These are phyloP conservation scores for Peribatodes rhomboidaria DNA, from an alignment of 2,888 invertebrate genomes.

Conservation along the genomic window DNA sequence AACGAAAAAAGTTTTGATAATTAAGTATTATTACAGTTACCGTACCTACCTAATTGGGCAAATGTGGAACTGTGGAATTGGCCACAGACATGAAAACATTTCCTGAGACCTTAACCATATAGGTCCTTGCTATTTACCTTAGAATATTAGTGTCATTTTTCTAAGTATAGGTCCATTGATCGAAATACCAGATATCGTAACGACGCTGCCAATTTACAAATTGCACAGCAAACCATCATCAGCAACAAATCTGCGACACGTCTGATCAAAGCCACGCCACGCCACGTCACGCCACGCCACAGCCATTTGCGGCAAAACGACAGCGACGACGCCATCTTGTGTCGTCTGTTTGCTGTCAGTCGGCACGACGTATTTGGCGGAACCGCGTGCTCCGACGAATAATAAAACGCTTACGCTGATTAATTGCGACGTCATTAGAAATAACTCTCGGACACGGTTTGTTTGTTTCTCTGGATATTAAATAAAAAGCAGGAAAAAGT, in stretches of 20 bases:
- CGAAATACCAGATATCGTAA: not conserved
- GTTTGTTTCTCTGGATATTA: conserved; percentile 49
- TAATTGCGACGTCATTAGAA: conserved; percentile 63
- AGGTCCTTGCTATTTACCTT: too few relatives aligned
- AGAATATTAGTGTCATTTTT: too few relatives aligned
- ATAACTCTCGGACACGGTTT: conserved; percentile 39
- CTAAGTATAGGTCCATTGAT: too few relatives aligned
- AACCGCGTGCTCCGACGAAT: conserved; percentile 61
- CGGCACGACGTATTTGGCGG: conserved; percentile 69
- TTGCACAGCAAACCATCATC: conserved; percentile 1
- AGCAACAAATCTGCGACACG: conserved; percentile 50
- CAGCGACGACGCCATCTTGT: conserved; percentile 52
- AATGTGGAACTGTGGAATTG: too few relatives aligned
- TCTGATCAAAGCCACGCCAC: conserved; percentile 60
- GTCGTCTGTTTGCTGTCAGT: conserved; percentile 61
- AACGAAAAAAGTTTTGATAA: too few relatives aligned
- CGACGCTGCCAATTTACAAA: conserved; percentile 7
- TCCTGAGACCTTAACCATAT: too few relatives aligned
- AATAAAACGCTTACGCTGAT: conserved; percentile 81
- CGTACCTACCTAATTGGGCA: too few relatives aligned
- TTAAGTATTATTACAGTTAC: too few relatives aligned
- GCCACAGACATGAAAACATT: too few relatives aligned
- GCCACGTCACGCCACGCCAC: conserved; percentile 69
- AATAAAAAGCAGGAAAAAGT: conserved; percentile 56
- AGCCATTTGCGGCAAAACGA: conserved; percentile 67